A percentile compares a stretch with the other conserved stretches of the same genome.
Evolutionary conservation across 2,113 vertebrate species (phyloP).

Genomic region (Lipotes vexillifer): DNA sequence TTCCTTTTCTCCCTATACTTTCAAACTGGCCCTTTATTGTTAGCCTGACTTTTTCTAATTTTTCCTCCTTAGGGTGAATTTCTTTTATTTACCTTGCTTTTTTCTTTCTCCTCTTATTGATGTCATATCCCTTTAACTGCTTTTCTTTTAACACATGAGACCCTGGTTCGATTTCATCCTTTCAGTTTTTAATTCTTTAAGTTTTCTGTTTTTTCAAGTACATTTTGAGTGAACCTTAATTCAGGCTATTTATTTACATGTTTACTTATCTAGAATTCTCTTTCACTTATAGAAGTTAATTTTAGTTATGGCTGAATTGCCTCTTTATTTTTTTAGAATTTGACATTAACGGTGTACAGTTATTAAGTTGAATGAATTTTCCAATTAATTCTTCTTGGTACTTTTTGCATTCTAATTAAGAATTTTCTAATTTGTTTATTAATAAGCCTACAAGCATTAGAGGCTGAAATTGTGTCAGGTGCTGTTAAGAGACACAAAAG

Average conservation of each 20-base stretch:
- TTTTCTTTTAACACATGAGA: conserved; percentile 7
- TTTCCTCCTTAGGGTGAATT: neutral
- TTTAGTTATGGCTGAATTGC: conserved; percentile 20
- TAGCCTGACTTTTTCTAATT: neutral
- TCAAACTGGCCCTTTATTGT: neutral
- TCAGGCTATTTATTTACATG: neutral
- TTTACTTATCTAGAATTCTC: neutral
- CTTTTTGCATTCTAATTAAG: conserved; percentile 8
- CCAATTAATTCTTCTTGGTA: conserved; percentile 3
- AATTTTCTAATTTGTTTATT: conserved; percentile 32
- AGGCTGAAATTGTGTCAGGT: neutral
- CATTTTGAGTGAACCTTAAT: neutral
- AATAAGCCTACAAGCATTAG: neutral
- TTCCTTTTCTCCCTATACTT: neutral
- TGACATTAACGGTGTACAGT: neutral
- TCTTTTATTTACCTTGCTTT: neutral
- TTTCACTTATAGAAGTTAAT: neutral
- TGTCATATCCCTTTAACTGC: neutral
- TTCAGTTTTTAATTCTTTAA: conserved; percentile 9
- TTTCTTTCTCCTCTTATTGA: conserved; percentile 1
- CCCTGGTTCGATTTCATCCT: conserved; percentile 19
- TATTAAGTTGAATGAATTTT: conserved; percentile 25
- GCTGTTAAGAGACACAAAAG: neutral
- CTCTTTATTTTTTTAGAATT: conserved; percentile 9
- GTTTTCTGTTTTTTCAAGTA: neutral